Percentiles rank a stretch among this genome's conserved stretches.
phyloP scores from a whole-genome alignment of 2,888 invertebrate species.

The Cephus spinipes region DNA sequence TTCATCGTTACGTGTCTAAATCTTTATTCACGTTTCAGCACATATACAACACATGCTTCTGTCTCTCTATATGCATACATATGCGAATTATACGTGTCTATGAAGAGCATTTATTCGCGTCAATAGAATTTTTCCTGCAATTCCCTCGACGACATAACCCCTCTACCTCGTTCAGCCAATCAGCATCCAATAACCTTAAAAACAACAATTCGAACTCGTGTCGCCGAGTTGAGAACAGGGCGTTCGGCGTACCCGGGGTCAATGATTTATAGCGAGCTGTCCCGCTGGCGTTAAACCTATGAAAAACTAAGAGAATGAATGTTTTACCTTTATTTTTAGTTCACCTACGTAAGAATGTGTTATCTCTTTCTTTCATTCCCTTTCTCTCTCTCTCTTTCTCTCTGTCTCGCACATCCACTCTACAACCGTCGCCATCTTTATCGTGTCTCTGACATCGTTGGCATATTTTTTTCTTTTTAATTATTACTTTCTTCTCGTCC shows the following conservation, averaged over 20 bases:
- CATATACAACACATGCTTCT: not conserved
- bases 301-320: slow-evolving; percentile 62
- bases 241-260: slow-evolving; percentile 60
- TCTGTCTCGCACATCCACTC: slow-evolving; percentile 12
- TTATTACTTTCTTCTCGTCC: slow-evolving; percentile 11
- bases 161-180: not conserved
- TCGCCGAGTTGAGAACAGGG: slow-evolving; percentile 55
- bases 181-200: not conserved
- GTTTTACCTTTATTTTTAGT: slow-evolving; percentile 29
- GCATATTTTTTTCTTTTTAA: slow-evolving; percentile 15
- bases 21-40: not conserved
- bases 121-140: not conserved
- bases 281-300: slow-evolving; percentile 59
- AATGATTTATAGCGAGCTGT: slow-evolving; percentile 53
- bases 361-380: slow-evolving; percentile 12
- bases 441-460: slow-evolving; percentile 11
- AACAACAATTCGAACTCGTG: not conserved
- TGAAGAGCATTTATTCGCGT: not conserved
- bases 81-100: not conserved
- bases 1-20: slow-evolving; percentile 27
- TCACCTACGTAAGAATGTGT: slow-evolving; percentile 34
- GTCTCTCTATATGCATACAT: not conserved
- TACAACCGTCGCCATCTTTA: not conserved
- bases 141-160: too few species aligned
- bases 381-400: slow-evolving; percentile 17